Percentiles rank a stretch among this genome's conserved stretches.
Conservation (phyloP, 1,140 invertebrate species). For the Watersipora subatra region DNA sequence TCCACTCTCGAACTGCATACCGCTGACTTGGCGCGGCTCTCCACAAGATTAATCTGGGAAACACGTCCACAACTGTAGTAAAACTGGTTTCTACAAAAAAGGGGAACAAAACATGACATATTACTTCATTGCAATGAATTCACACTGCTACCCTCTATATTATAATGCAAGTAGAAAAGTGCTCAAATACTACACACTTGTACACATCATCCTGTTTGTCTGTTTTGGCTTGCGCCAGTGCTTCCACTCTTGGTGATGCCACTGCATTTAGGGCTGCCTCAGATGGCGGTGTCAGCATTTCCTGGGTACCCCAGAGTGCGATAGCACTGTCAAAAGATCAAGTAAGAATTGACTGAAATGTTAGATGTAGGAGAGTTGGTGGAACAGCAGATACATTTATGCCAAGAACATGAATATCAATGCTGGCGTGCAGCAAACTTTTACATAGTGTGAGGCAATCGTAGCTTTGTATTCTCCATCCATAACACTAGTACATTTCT, state of each 20-base stretch:
- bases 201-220: conserved; percentile 17
- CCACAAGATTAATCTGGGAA: conserved; percentile 16
- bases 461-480: too few species aligned
- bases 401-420: too few species aligned
- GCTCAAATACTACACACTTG: too few species aligned
- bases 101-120: too few species aligned
- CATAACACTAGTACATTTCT: too few species aligned
- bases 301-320: conserved; percentile 25
- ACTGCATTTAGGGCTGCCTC: conserved; percentile 11
- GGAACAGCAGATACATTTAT: too few species aligned
- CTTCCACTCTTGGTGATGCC: conserved; percentile 14
- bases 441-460: too few species aligned
- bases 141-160: not conserved
- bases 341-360: conserved; percentile 1
- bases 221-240: conserved; percentile 19
- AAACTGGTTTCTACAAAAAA: conserved; percentile 19
- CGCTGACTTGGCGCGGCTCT: conserved; percentile 10
- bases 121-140: too few species aligned
- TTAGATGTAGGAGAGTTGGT: too few species aligned
- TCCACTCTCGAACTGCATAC: conserved; percentile 10
- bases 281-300: conserved; percentile 18
- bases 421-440: too few species aligned
- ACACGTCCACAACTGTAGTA: conserved; percentile 21
- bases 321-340: conserved; percentile 16
- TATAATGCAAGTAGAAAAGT: not conserved